A percentile compares a stretch with the other conserved stretches of the same genome.
Conservation (phyloP, 2,113 vertebrate genomes). For the Chamaetylas fuelleborni region DNA sequence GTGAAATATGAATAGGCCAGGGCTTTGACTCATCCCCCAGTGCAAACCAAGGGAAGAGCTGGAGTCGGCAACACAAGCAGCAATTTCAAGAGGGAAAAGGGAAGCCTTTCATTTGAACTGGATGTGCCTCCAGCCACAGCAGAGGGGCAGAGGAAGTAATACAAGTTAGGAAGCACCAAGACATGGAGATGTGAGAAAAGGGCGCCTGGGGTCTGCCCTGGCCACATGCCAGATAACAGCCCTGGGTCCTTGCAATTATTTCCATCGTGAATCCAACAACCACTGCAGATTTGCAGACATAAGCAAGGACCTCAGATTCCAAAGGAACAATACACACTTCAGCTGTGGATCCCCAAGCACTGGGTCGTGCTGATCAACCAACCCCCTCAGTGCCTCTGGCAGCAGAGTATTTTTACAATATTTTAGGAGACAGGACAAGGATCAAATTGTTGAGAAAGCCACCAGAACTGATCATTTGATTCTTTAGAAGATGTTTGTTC, state of each 20-base stretch:
- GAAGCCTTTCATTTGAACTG: constrained; percentile 2
- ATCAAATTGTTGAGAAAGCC: background rate
- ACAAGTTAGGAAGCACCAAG: background rate
- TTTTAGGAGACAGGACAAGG: background rate
- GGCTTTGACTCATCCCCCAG: constrained; percentile 40
- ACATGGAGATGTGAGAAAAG: background rate
- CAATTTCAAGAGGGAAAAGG: background rate
- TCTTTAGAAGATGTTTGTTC: background rate
- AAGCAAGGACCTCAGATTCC: background rate
- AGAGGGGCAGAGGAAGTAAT: background rate
- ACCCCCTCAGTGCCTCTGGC: background rate
- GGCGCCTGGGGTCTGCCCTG: background rate
- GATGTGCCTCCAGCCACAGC: constrained; percentile 10
- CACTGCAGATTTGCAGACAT: background rate
- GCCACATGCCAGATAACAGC: background rate
- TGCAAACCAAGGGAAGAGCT: background rate
- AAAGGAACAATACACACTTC: background rate
- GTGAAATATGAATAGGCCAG: constrained; percentile 40
- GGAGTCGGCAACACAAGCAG: background rate
- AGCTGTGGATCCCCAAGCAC: background rate
- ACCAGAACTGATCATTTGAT: background rate
- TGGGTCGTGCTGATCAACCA: background rate
- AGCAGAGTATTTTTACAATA: background rate
- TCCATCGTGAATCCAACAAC: background rate
- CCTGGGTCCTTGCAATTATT: background rate